These are phyloP conservation scores for Standfussiana lucernea DNA, from an alignment of 2,888 invertebrate species.

Conservation along the genomic window DNA sequence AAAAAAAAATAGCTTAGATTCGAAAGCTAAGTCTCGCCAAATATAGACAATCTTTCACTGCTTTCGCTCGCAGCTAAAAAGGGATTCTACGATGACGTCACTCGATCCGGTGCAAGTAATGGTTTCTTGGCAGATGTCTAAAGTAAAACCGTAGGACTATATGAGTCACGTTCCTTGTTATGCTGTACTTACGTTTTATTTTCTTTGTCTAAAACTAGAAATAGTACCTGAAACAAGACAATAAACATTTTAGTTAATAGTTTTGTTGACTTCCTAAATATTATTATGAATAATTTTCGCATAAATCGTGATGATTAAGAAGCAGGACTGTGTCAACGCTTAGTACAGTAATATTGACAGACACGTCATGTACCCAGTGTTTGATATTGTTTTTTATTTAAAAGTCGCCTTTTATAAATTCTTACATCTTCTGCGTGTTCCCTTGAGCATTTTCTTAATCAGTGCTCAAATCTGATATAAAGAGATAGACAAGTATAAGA, in stretches of 20 bases:
- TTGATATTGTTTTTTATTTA: background rate
- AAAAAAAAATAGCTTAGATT: background rate
- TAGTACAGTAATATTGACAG: conserved; percentile 11
- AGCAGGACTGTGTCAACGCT: conserved; percentile 1
- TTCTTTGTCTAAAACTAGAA: conserved; percentile 1
- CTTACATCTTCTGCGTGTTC: background rate
- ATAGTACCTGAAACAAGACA: conserved; percentile 37
- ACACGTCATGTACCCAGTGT: background rate
- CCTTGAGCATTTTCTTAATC: background rate
- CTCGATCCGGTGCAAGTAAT: conserved; percentile 35
- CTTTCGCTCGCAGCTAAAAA: conserved; percentile 45
- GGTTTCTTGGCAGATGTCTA: conserved; percentile 51
- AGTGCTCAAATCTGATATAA: background rate
- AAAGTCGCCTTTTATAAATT: background rate
- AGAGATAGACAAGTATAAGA: background rate
- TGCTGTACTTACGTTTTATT: conserved; percentile 39
- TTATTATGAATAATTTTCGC: background rate
- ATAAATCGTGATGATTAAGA: conserved; percentile 1
- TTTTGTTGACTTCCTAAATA: background rate
- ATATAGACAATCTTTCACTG: conserved; percentile 29
- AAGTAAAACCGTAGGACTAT: conserved; percentile 30
- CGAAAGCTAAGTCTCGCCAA: background rate
- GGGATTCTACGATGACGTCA: conserved; percentile 44
- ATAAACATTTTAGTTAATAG: conserved; percentile 23
- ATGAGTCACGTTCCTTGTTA: conserved; percentile 41